phyloP scores from a whole-genome alignment of 2,113 vertebrate genomes.

The Gorilla gorilla region DNA sequence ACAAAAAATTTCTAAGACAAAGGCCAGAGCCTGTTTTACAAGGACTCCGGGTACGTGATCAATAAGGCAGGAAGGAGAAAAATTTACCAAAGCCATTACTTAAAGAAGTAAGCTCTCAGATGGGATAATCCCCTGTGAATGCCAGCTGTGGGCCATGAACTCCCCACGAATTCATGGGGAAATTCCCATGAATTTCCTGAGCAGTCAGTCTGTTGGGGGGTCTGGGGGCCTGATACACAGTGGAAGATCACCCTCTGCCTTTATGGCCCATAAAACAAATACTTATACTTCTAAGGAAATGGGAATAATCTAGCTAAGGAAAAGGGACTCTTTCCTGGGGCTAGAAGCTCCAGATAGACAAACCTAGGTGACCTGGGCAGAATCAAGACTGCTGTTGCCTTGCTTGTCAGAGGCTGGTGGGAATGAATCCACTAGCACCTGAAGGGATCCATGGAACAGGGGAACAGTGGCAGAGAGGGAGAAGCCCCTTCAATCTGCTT shows the following conservation, averaged over 20 bases:
- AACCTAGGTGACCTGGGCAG: not conserved
- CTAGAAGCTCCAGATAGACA: not conserved
- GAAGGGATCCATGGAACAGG: not conserved
- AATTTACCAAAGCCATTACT: not conserved
- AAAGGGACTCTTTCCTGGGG: not conserved
- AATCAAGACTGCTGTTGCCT: not conserved
- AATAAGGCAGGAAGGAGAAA: conserved; percentile 20
- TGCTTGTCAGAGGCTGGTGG: not conserved
- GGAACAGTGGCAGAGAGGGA: not conserved
- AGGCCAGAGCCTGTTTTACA: not conserved
- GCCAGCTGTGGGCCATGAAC: not conserved
- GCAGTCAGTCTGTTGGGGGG: not conserved
- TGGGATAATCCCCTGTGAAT: not conserved
- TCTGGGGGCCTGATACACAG: not conserved
- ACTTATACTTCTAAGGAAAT: conserved; percentile 11
- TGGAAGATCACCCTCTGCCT: not conserved
- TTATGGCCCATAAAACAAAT: not conserved
- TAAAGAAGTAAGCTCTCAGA: not conserved
- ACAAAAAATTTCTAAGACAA: not conserved
- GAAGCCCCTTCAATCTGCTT: not conserved
- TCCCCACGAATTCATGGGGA: too few species aligned
- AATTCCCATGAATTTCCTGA: conserved; percentile 3
- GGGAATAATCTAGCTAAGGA: not conserved
- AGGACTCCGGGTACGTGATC: not conserved
- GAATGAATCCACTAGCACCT: not conserved